phyloP scores from a whole-genome alignment of 2,888 invertebrate species.

The Plagiodera versicolora region DNA sequence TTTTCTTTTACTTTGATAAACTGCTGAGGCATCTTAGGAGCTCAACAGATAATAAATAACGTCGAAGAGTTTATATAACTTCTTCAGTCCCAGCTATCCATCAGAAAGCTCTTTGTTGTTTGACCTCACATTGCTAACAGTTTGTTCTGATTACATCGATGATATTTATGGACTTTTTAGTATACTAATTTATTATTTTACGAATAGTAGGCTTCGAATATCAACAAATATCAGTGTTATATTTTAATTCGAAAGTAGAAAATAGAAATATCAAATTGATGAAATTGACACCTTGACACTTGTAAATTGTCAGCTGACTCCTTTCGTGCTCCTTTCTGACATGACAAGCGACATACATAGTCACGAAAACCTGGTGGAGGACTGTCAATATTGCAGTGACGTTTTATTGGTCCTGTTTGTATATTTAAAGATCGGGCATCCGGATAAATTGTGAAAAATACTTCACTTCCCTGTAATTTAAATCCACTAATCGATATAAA shows the following conservation, averaged over 20 bases:
- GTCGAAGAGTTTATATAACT: slow-evolving; percentile 27
- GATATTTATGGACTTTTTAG: not conserved
- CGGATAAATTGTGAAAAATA: not conserved
- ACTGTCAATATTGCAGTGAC: slow-evolving; percentile 12
- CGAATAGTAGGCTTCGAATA: no score
- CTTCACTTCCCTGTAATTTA: not conserved
- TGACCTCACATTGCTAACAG: not conserved
- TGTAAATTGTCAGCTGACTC: slow-evolving; percentile 5
- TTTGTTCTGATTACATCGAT: not conserved
- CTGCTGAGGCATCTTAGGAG: slow-evolving; percentile 43
- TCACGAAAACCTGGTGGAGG: no score
- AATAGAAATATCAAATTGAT: not conserved
- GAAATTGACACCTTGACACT: not conserved
- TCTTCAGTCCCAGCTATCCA: slow-evolving; percentile 13
- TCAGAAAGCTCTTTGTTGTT: slow-evolving; percentile 3
- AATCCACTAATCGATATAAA: not conserved
- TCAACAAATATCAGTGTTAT: no score
- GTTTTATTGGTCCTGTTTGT: not conserved
- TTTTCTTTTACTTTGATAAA: slow-evolving; percentile 53
- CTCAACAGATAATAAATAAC: slow-evolving; percentile 18
- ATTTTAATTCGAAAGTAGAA: not conserved
- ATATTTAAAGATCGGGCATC: no score
- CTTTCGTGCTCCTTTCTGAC: no score
- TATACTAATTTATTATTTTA: no score
- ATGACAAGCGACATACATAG: not conserved